Percentiles rank a stretch among this genome's conserved stretches.
Evolutionary conservation across 2,113 vertebrate species (phyloP).

Genomic region (Trochalopteron elliotii): DNA sequence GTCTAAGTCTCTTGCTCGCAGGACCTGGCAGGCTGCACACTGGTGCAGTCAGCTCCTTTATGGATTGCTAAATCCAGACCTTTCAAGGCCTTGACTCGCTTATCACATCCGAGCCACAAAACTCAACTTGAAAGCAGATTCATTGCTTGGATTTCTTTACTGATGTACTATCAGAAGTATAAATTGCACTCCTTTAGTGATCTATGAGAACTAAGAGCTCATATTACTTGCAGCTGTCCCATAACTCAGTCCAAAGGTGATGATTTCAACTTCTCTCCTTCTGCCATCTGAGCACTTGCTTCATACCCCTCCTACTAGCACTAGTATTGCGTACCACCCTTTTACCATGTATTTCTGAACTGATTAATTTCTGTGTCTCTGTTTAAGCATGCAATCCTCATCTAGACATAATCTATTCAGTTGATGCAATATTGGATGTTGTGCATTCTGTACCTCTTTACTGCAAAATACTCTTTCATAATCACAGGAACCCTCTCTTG

Average conservation of each 20-base stretch:
- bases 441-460: not conserved
- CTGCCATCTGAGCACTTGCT: not conserved
- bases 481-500: not conserved
- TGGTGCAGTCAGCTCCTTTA: not conserved
- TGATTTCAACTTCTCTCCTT: not conserved
- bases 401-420: not conserved
- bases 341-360: not conserved
- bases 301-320: not conserved
- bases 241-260: slow-evolving; percentile 15
- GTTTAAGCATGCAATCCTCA: not conserved
- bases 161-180: not conserved
- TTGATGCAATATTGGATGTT: not conserved
- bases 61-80: not conserved
- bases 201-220: not conserved
- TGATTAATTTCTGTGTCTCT: not conserved
- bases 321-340: no score
- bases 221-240: not conserved
- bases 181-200: not conserved
- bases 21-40: not conserved
- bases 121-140: not conserved
- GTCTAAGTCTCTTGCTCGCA: not conserved
- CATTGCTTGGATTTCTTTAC: not conserved
- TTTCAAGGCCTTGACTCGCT: not conserved
- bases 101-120: not conserved
- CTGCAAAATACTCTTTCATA: not conserved